Conservation (phyloP, 1,140 invertebrate genomes). For the Caerostris darwini region DNA sequence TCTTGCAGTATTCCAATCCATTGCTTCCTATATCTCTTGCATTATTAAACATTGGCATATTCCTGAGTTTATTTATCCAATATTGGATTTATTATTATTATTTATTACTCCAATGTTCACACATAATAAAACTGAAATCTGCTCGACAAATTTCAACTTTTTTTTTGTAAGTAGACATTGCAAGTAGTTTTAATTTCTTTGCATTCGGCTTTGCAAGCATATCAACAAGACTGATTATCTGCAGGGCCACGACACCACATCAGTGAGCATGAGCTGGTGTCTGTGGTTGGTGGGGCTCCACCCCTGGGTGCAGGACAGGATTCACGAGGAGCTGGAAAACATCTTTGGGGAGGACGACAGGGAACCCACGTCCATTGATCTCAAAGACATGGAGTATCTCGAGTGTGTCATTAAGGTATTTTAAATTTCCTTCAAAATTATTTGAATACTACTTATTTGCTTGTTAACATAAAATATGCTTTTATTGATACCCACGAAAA, state of each 20-base stretch:
- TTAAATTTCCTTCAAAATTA: no score
- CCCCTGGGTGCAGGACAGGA: constrained; percentile 89
- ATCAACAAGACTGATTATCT: neutral
- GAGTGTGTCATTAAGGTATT: constrained; percentile 86
- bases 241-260: constrained; percentile 84
- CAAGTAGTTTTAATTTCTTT: neutral
- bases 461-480: no score
- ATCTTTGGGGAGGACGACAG: constrained; percentile 85
- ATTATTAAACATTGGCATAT: no score
- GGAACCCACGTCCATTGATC: constrained; percentile 85
- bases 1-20: no score
- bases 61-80: no score
- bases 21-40: no score
- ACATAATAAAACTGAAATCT: neutral
- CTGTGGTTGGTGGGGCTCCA: constrained; percentile 89
- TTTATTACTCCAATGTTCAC: neutral
- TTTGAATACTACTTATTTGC: no score
- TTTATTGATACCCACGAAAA: no score
- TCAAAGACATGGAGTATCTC: constrained; percentile 87
- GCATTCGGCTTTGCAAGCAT: no score
- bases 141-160: neutral
- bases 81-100: no score
- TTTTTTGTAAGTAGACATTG: neutral
- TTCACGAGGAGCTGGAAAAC: constrained; percentile 90
- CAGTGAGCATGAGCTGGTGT: constrained; percentile 84